A percentile compares a stretch with the other conserved stretches of the same genome.
phyloP scores from a whole-genome alignment of 1,140 invertebrate species.

The Rhizoglyphus robini region DNA sequence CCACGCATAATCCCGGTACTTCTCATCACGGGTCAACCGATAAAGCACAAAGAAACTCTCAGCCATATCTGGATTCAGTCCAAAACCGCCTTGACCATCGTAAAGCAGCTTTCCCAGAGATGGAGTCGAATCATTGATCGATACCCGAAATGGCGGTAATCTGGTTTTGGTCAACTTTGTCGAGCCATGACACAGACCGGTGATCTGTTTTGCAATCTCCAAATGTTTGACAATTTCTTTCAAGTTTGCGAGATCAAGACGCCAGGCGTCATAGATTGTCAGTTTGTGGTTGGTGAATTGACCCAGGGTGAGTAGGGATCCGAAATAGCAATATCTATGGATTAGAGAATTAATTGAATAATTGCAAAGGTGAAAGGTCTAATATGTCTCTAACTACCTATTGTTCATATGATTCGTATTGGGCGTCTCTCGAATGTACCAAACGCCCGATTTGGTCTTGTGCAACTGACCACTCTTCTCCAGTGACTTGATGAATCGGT shows the following conservation, averaged over 20 bases:
- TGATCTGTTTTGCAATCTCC: not conserved
- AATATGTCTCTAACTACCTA: not conserved
- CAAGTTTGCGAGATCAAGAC: not conserved
- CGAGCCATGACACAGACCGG: not conserved
- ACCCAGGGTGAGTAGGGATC: not conserved
- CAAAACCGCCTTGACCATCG: not conserved
- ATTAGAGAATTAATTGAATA: not conserved
- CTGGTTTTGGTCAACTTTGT: not conserved
- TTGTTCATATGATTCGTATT: not conserved
- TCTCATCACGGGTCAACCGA: conserved; percentile 84
- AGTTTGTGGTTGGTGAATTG: not conserved
- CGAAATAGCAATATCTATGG: conserved; percentile 2
- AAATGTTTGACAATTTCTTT: not conserved
- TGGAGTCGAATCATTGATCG: not conserved
- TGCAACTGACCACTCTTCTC: not conserved
- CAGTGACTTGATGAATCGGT: not conserved
- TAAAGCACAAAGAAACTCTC: conserved; percentile 95
- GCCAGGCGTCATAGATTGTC: not conserved
- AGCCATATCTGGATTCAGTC: conserved; percentile 65
- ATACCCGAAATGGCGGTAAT: not conserved
- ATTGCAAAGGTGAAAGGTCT: not conserved
- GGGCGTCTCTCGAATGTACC: not conserved
- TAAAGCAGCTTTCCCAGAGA: too few relatives aligned
- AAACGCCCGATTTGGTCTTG: not conserved
- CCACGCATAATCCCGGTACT: conserved; percentile 97